A percentile compares a stretch with the other conserved stretches of the same genome.
Evolutionary conservation across 2,797 vertebrate genomes (phyloP).

Genomic region (Anguilla obscura): DNA sequence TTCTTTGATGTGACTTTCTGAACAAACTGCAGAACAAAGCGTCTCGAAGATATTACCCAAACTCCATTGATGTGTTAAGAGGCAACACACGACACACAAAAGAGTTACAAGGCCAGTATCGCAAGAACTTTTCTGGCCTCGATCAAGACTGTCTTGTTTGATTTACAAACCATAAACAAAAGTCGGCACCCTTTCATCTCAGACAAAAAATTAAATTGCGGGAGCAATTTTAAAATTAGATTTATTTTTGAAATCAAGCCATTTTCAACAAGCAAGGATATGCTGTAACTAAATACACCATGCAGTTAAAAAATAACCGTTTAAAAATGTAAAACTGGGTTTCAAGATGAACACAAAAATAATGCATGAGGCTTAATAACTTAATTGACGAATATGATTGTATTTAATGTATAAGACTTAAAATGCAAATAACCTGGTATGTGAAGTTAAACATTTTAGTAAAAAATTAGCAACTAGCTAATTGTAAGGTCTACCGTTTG

Average conservation of each 20-base stretch:
- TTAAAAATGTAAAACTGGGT: not conserved
- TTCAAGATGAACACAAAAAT: not conserved
- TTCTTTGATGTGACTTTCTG: constrained; percentile 79
- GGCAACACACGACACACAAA: constrained; percentile 74
- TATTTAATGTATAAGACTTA: not conserved
- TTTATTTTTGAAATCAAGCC: not conserved
- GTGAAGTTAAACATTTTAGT: not conserved
- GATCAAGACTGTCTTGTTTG: constrained; percentile 72
- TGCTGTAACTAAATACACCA: not conserved
- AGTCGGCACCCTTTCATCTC: constrained; percentile 76
- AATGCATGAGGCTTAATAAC: not conserved
- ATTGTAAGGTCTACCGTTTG: not conserved
- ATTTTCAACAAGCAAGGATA: not conserved
- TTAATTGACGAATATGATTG: not conserved
- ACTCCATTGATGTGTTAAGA: constrained; percentile 79
- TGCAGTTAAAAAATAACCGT: not conserved
- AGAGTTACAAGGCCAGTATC: constrained; percentile 72
- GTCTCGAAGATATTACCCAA: constrained; percentile 79
- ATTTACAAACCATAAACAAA: constrained; percentile 77
- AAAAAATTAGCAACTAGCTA: too few species aligned
- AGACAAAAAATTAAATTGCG: constrained; percentile 32
- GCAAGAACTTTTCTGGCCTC: constrained; percentile 70
- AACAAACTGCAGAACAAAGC: constrained; percentile 78
- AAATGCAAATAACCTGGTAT: not conserved
- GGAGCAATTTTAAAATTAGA: not conserved